Evolutionary conservation across 2,113 vertebrate species (phyloP).

Genomic region (Sisor rabdophorus): DNA sequence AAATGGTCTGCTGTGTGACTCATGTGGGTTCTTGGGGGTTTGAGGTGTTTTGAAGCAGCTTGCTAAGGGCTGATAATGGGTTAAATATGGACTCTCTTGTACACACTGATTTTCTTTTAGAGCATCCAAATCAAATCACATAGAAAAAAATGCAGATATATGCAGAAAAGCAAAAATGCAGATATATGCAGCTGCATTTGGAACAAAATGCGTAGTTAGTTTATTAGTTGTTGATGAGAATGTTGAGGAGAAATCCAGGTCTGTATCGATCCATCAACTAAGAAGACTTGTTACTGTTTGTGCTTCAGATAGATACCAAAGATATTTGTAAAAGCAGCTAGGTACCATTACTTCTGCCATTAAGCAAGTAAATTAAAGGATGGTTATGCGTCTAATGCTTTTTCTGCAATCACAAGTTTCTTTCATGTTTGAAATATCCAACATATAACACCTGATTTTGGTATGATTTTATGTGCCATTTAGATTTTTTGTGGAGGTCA

Average conservation of each 20-base stretch:
- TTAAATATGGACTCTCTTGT: background rate
- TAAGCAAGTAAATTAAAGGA: background rate
- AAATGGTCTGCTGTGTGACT: background rate
- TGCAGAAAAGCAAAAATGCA: no score
- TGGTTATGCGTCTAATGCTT: background rate
- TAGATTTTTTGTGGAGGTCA: slow-evolving; percentile 89
- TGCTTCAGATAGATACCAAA: background rate
- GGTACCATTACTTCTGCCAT: background rate
- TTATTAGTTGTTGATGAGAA: no score
- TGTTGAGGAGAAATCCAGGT: no score
- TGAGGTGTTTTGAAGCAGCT: background rate
- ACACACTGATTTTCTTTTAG: background rate
- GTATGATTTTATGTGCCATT: slow-evolving; percentile 23
- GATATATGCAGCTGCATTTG: no score
- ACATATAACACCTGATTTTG: background rate
- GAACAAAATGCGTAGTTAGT: no score
- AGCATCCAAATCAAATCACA: background rate
- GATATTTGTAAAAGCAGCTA: background rate
- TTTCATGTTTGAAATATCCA: background rate
- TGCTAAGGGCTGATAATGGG: background rate
- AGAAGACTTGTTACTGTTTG: background rate
- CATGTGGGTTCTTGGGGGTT: no score
- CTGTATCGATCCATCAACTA: no score
- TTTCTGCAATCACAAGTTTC: background rate
- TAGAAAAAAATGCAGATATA: no score